phyloP scores from a whole-genome alignment of 1,140 invertebrate genomes.

The Chironomus striatipennis region DNA sequence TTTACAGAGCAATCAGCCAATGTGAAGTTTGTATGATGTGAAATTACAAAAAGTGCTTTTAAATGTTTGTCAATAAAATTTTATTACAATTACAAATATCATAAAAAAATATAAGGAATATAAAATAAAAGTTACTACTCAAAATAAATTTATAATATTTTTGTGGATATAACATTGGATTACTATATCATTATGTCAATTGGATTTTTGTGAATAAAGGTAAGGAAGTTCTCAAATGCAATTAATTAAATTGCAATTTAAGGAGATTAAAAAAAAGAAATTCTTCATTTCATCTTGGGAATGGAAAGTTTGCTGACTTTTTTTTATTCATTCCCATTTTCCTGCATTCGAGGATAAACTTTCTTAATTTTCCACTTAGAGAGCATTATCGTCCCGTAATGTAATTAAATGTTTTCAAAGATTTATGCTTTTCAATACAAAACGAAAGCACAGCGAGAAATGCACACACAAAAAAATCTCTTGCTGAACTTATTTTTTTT shows the following conservation, averaged over 20 bases:
- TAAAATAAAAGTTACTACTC: too few relatives aligned
- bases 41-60: too few relatives aligned
- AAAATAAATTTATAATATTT: too few relatives aligned
- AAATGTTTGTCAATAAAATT: too few relatives aligned
- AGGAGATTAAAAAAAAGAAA: background rate
- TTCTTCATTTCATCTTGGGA: background rate
- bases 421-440: conserved; percentile 1
- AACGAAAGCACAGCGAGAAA: too few relatives aligned
- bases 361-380: conserved; percentile 1
- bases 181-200: background rate
- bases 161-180: background rate
- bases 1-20: too few relatives aligned
- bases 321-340: too few relatives aligned
- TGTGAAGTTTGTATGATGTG: too few relatives aligned
- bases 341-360: background rate
- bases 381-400: background rate
- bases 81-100: too few relatives aligned
- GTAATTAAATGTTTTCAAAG: background rate
- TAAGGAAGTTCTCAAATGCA: background rate
- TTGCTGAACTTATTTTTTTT: background rate
- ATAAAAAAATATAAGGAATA: too few relatives aligned
- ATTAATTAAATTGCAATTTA: conserved; percentile 15
- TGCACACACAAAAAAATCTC: background rate
- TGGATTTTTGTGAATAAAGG: background rate
- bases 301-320: background rate